Evolutionary conservation across 2,888 invertebrate genomes (phyloP), one percentile per base, ranked within the genome.

Genomic region (Metellina segmentata): DNA sequence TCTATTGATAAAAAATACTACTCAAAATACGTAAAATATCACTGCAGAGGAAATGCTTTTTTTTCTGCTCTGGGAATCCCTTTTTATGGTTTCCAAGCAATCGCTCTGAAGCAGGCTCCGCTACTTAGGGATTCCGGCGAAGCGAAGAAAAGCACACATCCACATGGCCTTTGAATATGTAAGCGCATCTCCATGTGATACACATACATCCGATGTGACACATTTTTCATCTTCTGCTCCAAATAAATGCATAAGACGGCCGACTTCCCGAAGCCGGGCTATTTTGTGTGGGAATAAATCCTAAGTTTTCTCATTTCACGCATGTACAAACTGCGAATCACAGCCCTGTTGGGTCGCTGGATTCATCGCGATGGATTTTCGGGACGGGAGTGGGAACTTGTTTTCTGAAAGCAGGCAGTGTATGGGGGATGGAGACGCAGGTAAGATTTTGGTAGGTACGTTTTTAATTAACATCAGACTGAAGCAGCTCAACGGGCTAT

Each of bases 261-360:
- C 16, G 49, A n/a, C 51, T 77, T 77, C 77, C 77, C 19, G 53
- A 52, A 61, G 53, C 9, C 9, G 61, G 61, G 61, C 61, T 61
- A 13, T 79, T 79, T 52, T 77, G 79, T 52, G 19, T n/a, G 53
- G 77, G 79, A 79, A 53, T 53, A 79, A 79, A 52, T 79, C 61
- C 77, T 69, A 85, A 75, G 77, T 77, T 77, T 85, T 85, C 85
- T 85, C 75, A 85, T 85, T 85, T 85, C 85, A 85, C 85, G 85
- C 75, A 52, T 69, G 75, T 52, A 48, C 69, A 77, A 74, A 49
- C 85, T 69, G 53, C 53, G 53, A 79, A 52, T 79, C 52, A 53
- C 11, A 5, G 34, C 53, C 53, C 19, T 53, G 34, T 79, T 79
- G 20, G 52, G 20, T 61, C 13, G 8, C 53, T 20, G 19, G 20